Conservation (phyloP, 2,888 invertebrate species). For the Agriotes lineatus region DNA sequence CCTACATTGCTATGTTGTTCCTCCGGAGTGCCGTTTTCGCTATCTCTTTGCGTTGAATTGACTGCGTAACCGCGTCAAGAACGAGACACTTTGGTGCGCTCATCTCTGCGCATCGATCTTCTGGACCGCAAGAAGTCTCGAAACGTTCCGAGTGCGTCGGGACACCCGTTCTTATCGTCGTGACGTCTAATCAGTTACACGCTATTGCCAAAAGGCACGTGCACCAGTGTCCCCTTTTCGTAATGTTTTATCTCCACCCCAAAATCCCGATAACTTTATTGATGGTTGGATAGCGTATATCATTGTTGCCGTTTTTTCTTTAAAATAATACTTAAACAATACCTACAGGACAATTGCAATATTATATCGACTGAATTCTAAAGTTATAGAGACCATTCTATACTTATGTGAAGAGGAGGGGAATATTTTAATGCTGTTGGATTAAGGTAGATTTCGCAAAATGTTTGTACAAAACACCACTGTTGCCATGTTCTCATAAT, state of each 20-base stretch:
- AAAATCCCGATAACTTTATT: not conserved
- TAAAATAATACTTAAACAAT: too few species aligned
- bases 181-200: conserved; percentile 30
- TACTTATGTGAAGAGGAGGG: too few species aligned
- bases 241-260: not conserved
- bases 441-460: too few species aligned
- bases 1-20: not conserved
- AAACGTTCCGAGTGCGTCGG: conserved; percentile 46
- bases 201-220: conserved; percentile 18
- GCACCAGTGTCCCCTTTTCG: conserved; percentile 1
- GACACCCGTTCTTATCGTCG: conserved; percentile 34
- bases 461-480: too few species aligned
- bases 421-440: too few species aligned
- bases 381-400: too few species aligned
- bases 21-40: conserved; percentile 7
- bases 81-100: conserved; percentile 47
- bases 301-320: not conserved
- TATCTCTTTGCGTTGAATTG: conserved; percentile 13
- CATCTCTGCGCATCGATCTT: conserved; percentile 57
- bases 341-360: not conserved
- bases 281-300: not conserved
- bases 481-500: too few species aligned
- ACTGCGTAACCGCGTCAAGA: conserved; percentile 16
- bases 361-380: too few species aligned
- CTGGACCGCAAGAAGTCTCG: conserved; percentile 51